Percentiles rank a stretch among this genome's conserved stretches.
Evolutionary conservation across 1,140 invertebrate genomes (phyloP).

Genomic region (Caenorhabditis remanei): DNA sequence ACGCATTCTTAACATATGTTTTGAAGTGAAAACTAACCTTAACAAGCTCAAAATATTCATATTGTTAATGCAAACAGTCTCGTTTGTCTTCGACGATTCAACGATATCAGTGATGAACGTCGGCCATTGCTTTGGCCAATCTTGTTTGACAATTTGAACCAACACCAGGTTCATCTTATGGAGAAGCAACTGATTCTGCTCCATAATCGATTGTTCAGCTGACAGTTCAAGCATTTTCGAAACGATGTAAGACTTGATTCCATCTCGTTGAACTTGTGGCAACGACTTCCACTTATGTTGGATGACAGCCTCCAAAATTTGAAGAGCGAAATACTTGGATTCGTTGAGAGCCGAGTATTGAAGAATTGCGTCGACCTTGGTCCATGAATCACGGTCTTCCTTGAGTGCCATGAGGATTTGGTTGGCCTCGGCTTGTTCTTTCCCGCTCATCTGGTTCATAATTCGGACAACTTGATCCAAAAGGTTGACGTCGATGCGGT

Average conservation of each 20-base stretch:
- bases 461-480: conserved; percentile 65
- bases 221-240: conserved; percentile 96
- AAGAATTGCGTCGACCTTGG: conserved; percentile 92
- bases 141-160: conserved; percentile 96
- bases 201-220: conserved; percentile 88
- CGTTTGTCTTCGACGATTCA: conserved; percentile 97
- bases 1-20: too few relatives aligned
- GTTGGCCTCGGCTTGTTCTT: conserved; percentile 63
- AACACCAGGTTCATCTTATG: conserved; percentile 99
- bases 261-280: conserved; percentile 97
- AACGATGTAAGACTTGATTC: conserved; percentile 80
- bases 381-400: conserved; percentile 99
- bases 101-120: conserved; percentile 99
- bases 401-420: conserved; percentile 64
- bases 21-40: conserved; percentile 17
- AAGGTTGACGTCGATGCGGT: conserved; percentile 67
- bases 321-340: conserved; percentile 99
- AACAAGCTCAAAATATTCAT: conserved; percentile 97
- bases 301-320: conserved; percentile 98
- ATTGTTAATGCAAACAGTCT: conserved; percentile 98
- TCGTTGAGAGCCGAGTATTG: conserved; percentile 94
- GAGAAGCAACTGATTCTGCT: conserved; percentile 94
- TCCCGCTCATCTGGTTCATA: conserved; percentile 65
- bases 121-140: conserved; percentile 99
- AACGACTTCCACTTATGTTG: conserved; percentile 99